Evolutionary conservation across 2,113 vertebrate genomes (phyloP), one percentile per base, ranked within the genome.

Genomic region (Choloepus hoffmanni): DNA sequence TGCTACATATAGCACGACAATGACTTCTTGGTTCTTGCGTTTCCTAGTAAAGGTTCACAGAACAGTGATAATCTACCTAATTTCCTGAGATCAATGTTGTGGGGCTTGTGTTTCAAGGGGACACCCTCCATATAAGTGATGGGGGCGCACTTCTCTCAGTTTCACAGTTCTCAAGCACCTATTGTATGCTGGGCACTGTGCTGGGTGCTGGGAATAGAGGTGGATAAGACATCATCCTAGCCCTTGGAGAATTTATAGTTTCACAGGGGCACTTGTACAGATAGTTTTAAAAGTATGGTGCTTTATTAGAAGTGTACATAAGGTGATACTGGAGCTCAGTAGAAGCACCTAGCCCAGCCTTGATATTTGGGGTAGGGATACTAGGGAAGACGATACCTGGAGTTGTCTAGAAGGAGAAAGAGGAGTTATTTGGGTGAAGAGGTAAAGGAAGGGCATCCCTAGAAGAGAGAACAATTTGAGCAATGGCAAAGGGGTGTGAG

Each of bases 141-240:
- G 36, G 14, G 15, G 28, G 2, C 78, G 82, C 15, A 88, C 8
- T 43, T 23, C 19, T 93, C 58, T 95, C 18, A 79, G 72, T 63
- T 82, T 95, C 60, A 68, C 18, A 70, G 30, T 53, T 96, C 28
- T 95, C 81, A 65, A 92, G 65, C 9, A 92, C 70, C 30, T 86
- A 48, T 40, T 81, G 7, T 77, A 81, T 82, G 30, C 14, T 89
- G 53, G 30, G 16, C 28, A 82, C 62, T 73, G n/a, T 77, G 77
- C 68, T 78, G 26, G 55, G 21, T 94, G 68, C 26, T 87, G 14
- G 63, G 33, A 74, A 58, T 83, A 79, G 26, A 65, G 13, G 18
- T 72, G n/a, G 92, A 28, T 60, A 85, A 90, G 24, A 68, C 53
- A 94, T 40, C 40, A 77, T 19, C 28, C 9, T 70, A 33, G n/a